Evolutionary conservation across 2,888 invertebrate species (phyloP), one percentile per base, ranked within the genome.

Genomic region (Escarpia spicata): DNA sequence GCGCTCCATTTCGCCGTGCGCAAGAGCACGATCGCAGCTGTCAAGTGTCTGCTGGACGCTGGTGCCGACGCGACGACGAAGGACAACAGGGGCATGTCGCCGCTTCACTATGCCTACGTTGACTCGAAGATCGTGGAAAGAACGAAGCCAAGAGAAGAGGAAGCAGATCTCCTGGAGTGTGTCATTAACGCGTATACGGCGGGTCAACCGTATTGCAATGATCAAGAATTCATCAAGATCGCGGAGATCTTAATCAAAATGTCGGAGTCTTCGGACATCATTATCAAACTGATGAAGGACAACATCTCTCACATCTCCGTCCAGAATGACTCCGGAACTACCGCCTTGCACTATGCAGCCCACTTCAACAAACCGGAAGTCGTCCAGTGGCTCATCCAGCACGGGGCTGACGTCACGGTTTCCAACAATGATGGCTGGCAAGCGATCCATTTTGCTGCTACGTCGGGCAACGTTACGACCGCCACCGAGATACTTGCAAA

Each of bases 191-290:
- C 75, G 75, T 75, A 75, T 26, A n/a, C 75, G 19, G 26, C 75
- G 19, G 75, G 75, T 26, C 75, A 75, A 26, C 6, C 75, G 26
- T 75, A 75, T 26, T 75, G 75, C 75, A 75, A n/a, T 6, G 75
- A 75, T 26, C 75, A 75, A 75, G 75, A 75, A 3, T 75, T 75
- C n/a, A 6, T 75, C 75, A 26, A n/a, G 19, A 75, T 75, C 75
- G 75, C 75, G 75, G 75, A 75, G 75, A 75, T 75, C 75, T 75
- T 75, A 75, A 75, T 75, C 75, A 75, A 75, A 75, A 15, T 75
- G 75, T 75, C 75, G n/a, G n/a, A 75, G 75, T 26, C 75, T 3
- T 75, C 75, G 26, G 75, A 75, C 75, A 75, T 26, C n/a, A 75
- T 75, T 6, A 26, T 26, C 75, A 75, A 75, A 75, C n/a, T 75